Evolutionary conservation across 2,113 vertebrate species (phyloP), one percentile per base, ranked within the genome.

Genomic region (Plestiodon gilberti): DNA sequence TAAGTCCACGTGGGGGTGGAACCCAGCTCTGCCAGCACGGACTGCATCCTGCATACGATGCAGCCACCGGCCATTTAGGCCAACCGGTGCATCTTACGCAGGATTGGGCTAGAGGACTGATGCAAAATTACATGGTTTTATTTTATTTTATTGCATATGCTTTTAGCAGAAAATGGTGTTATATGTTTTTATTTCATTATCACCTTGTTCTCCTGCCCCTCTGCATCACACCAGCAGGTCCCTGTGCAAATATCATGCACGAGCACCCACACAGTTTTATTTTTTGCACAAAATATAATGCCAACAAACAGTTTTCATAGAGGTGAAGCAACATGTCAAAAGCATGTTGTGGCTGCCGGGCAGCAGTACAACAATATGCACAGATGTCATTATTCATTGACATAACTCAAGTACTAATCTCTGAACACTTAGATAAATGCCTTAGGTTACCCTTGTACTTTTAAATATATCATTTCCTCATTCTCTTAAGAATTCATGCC

Each of bases 401-500:
- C 76, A 79, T 61, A 62, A 38, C 38, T 61, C 20, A 28, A 86
- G 30, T 38, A 73, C 84, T 86, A 61, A 80, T 86, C 57, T 80
- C 67, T 78, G 35, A 48, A 73, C 57, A 86, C 30, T 62, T 59
- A 80, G 33, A 70, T 85, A 10, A 57, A 40, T 52, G 15, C 14
- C 78, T 84, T 71, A 82, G 35, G 28, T 55, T 77, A 78, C 3
- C 64, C 88, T 85, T 73, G 40, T 38, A 79, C 74, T 84, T 87
- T 91, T 82, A 88, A 82, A 90, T 15, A 75, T 2, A 0, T 69
- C 79, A 52, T 83, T 90, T 67, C 52, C 55, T 81, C 69, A 78
- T 57, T 87, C 43, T 84, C 88, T 88, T 90, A 84, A 75, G 55
- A 83, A 57, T 83, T 76, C 69, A 78, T 65, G 87, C 11, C 18